These are phyloP conservation scores for Phrynocephalus forsythii DNA, from an alignment of 2,797 vertebrate genomes.

Conservation along the genomic window DNA sequence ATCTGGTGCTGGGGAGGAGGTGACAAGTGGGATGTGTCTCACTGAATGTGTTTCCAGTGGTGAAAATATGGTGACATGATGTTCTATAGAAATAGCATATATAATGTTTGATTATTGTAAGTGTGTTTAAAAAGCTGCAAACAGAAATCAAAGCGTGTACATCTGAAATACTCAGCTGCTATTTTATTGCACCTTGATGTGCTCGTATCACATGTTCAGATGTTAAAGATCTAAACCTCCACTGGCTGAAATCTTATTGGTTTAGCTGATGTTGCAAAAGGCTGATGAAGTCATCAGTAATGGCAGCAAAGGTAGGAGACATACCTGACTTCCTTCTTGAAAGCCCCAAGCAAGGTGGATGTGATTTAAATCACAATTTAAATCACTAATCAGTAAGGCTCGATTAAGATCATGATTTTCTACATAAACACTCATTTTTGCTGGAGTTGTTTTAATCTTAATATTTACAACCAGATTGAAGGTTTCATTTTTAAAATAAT, in stretches of 20 bases:
- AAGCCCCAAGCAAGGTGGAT: too few relatives aligned
- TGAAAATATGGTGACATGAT: conserved; percentile 1
- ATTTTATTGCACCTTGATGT: not conserved
- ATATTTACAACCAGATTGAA: too few relatives aligned
- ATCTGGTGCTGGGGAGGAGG: not conserved
- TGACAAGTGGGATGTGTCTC: not conserved
- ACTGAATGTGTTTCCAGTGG: not conserved
- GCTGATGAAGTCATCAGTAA: too few relatives aligned
- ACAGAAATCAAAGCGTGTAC: not conserved
- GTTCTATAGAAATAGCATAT: not conserved
- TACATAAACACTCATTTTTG: too few relatives aligned
- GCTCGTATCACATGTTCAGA: not conserved
- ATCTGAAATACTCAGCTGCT: not conserved
- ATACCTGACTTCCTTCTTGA: too few relatives aligned
- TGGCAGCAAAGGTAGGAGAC: too few relatives aligned
- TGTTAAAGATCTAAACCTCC: not conserved
- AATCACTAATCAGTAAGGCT: too few relatives aligned
- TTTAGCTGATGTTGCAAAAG: too few relatives aligned
- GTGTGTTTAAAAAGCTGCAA: not conserved
- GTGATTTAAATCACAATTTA: too few relatives aligned
- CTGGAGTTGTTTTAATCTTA: too few relatives aligned
- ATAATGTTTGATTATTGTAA: not conserved
- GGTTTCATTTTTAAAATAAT: too few relatives aligned
- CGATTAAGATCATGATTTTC: too few relatives aligned
- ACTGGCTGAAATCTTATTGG: not conserved